Base-by-base conservation (phyloP, 2,113 vertebrate genomes). In the Corythornis vintsioides region DNA sequence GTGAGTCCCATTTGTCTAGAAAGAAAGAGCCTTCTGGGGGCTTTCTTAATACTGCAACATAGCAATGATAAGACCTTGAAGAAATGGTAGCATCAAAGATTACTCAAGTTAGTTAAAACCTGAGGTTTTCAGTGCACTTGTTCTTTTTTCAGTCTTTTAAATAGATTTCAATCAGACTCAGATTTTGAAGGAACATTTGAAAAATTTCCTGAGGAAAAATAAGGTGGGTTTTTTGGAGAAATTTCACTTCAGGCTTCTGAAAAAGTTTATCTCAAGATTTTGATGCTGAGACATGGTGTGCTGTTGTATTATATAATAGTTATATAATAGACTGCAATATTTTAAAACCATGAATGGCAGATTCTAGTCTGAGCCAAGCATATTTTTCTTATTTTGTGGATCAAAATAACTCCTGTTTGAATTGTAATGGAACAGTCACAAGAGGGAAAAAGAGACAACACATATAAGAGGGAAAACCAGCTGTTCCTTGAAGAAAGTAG, bases 221-320 rank as follows among this genome's bases (percentile, higher is more conserved):
- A 48, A 5, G 4, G 4, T 43, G 5, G 7, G 0, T 3, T 18
- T 61, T 29, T 50, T 12, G 9, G 28, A 78, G n/a, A 87, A 52
- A 75, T 50, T 61, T 88, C 10, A n/a, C 5, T 50, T 83, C 42
- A 42, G 13, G 7, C 7, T 92, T 71, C 52, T 66, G 60, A 81
- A 83, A 86, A 91, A 57, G 2, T 3, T 63, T 2, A 61, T 35
- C 13, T 35, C 19, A 66, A 59, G 47, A 50, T 65, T 73, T 80
- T 1, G 0, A 17, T 63, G 8, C 29, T 38, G 55, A 90, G 64
- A 83, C 56, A 48, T 13, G 26, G 43, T 0, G 0, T 18, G 3
- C 7, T 73, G 42, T 40, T 85, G 11, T 17, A 29, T 61, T 10
- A 70, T 52, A 21, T 38, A 87, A 59, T 45, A 81, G 24, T 93